Evolutionary conservation across 35 echinoderm and acorn worm genomes (phyloP).

Genomic region (Diadema setosum): DNA sequence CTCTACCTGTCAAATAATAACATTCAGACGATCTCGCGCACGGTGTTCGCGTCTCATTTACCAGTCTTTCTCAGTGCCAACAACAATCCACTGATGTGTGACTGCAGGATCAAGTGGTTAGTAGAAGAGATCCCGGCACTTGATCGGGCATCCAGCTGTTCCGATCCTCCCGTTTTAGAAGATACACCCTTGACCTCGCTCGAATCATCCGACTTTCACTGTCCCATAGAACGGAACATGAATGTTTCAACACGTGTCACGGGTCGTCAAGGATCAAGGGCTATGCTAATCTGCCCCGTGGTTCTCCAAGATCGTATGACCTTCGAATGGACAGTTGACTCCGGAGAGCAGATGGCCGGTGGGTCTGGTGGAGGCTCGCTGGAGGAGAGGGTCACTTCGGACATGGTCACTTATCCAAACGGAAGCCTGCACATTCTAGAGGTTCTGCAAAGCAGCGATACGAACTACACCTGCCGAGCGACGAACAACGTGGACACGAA

Average conservation of each 20-base stretch:
- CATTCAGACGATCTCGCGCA: background rate
- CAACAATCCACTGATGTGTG: background rate
- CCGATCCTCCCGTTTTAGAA: background rate
- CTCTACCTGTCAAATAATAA: background rate
- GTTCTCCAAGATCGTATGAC: too few species aligned
- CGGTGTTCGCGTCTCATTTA: background rate
- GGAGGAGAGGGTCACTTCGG: background rate
- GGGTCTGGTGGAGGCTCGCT: background rate
- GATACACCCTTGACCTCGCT: background rate
- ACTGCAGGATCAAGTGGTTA: background rate
- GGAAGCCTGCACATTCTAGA: background rate
- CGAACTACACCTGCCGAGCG: background rate
- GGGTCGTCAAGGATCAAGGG: background rate
- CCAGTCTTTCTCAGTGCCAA: background rate
- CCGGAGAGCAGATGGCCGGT: too few species aligned
- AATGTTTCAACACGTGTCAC: background rate
- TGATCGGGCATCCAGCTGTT: background rate
- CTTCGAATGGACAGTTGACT: too few species aligned
- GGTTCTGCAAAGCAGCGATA: background rate
- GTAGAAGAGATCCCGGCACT: background rate
- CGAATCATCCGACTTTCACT: background rate
- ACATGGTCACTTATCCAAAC: background rate
- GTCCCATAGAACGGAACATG: background rate
- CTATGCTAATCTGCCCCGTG: background rate
- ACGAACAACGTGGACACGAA: background rate